phyloP scores from a whole-genome alignment of 2,113 vertebrate species.

The Orcinus orca region DNA sequence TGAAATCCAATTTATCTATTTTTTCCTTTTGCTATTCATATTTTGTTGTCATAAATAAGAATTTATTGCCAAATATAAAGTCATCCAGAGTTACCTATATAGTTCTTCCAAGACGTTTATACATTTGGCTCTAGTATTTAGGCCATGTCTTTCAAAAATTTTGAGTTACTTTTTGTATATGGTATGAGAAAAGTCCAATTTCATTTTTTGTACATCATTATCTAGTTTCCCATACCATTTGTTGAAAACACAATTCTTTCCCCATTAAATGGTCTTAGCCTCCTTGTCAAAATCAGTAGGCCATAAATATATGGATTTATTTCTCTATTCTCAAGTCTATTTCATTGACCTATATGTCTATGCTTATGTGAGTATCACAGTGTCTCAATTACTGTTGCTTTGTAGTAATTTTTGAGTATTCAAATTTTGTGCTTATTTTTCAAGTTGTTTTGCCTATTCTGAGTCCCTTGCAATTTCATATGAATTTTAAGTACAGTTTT shows the following conservation, averaged over 20 bases:
- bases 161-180: neutral
- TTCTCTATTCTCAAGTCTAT: neutral
- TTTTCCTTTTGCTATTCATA: neutral
- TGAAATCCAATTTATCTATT: neutral
- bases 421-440: neutral
- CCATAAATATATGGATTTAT: neutral
- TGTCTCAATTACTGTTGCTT: neutral
- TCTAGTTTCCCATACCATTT: neutral
- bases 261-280: neutral
- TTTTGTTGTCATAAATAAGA: neutral
- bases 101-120: neutral
- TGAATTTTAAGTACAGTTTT: neutral
- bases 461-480: neutral
- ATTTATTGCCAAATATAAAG: neutral
- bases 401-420: neutral
- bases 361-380: neutral
- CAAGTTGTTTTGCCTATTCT: neutral
- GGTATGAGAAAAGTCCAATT: neutral
- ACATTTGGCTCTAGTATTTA: neutral
- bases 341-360: neutral
- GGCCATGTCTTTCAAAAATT: neutral
- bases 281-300: neutral
- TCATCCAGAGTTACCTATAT: neutral
- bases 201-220: neutral
- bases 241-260: neutral